Evolutionary conservation across 2,888 invertebrate genomes (phyloP).

Genomic region (Linhomoeus sp.): DNA sequence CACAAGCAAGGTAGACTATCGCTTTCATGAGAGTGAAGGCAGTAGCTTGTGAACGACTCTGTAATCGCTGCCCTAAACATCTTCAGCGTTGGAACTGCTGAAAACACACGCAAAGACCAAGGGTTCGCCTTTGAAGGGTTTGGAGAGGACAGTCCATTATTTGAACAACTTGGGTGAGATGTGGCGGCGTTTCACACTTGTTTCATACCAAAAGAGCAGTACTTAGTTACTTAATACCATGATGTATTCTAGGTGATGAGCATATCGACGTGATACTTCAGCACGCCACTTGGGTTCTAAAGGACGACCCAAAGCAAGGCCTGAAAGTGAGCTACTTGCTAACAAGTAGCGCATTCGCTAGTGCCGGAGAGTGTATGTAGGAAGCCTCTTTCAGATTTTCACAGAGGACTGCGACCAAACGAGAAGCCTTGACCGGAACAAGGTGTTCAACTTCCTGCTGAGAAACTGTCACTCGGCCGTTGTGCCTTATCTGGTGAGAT

Average conservation of each 20-base stretch:
- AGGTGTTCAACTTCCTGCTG: slow-evolving; percentile 68
- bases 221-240: too few relatives aligned
- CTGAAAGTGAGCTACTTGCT: slow-evolving; percentile 36
- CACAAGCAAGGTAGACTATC: slow-evolving; percentile 52
- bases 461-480: slow-evolving; percentile 52
- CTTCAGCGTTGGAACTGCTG: slow-evolving; percentile 57
- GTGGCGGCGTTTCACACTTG: too few relatives aligned
- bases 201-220: too few relatives aligned
- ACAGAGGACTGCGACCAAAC: slow-evolving; percentile 63
- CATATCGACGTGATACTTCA: slow-evolving; percentile 73
- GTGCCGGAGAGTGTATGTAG: slow-evolving; percentile 76
- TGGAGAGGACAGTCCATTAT: slow-evolving; percentile 66
- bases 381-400: slow-evolving; percentile 60
- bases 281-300: slow-evolving; percentile 77
- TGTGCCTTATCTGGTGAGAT: slow-evolving; percentile 58
- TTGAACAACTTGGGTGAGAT: slow-evolving; percentile 61
- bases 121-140: slow-evolving; percentile 55
- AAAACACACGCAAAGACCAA: slow-evolving; percentile 42
- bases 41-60: slow-evolving; percentile 45
- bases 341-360: slow-evolving; percentile 44
- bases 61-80: too few relatives aligned
- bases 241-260: slow-evolving; percentile 40
- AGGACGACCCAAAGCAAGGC: slow-evolving; percentile 65
- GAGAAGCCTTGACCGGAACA: slow-evolving; percentile 63
- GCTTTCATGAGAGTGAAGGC: neutral